Evolutionary conservation across 2,888 invertebrate species (phyloP), one percentile per base, ranked within the genome.

Genomic region (Trachelus troglodyta): DNA sequence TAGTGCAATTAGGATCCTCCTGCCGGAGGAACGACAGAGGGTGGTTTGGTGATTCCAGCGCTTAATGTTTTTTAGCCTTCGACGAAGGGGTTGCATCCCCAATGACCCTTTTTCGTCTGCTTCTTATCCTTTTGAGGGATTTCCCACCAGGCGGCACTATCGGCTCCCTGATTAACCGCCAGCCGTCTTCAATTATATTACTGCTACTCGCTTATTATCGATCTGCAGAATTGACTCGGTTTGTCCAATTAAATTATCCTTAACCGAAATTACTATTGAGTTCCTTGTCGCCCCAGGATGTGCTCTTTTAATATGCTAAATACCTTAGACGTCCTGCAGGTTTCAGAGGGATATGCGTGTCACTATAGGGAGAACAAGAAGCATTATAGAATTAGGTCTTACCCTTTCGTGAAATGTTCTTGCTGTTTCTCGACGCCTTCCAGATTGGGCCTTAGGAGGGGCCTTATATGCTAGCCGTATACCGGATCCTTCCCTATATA

Each of bases 291-390:
- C 78, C 80, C 40, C 33, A 73, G 76, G 68, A 75, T 33, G 71
- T 71, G 80, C 35, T 83, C 85, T 85, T 89, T 89, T 89, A 89
- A 85, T 89, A 90, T 90, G 89, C 87, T 86, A 89, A 90, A 73
- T 76, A 71, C 34, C 34, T 71, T 31, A 71, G 71, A 71, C 30
- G 23, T 23, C 31, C 71, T 34, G 34, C 12, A 9, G 71, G 71
- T 23, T 56, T 23, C 23, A 23, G 23, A 56, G 23, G 56, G 56
- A 56, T 56, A 56, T 56, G 56, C 56, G 56, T 56, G 56, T 56
- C 56, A 56, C 56, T 56, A 23, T 56, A 56, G 56, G 56, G 56
- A 56, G 56, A 56, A 56, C 56, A 9, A 56, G 56, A 56, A 6
- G 56, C 23, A 23, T 56, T 56, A 56, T 23, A 56, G 56, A 56